Conservation (phyloP, 2,113 vertebrate genomes). For the Butorides virescens region DNA sequence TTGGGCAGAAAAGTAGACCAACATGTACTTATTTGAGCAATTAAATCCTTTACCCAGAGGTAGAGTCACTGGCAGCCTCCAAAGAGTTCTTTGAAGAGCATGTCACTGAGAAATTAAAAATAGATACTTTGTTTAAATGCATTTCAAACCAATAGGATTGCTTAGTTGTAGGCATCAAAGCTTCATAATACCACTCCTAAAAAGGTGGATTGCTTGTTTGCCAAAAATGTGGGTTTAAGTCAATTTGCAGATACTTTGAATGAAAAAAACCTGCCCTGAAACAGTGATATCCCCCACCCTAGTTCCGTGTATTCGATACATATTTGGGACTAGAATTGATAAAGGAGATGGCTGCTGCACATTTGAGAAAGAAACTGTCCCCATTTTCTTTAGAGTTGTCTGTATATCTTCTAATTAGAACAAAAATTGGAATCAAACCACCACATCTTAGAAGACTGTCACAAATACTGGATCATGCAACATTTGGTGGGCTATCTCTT, state of each 20-base stretch:
- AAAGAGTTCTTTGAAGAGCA: neutral
- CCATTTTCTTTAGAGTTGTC: neutral
- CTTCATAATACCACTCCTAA: neutral
- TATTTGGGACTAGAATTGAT: neutral
- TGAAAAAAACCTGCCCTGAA: neutral
- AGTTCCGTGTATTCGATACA: neutral
- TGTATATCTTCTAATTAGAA: neutral
- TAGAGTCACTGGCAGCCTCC: neutral
- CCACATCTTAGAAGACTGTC: neutral
- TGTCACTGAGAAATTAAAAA: neutral
- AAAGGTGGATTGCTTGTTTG: neutral
- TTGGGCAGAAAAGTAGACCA: neutral
- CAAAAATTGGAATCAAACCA: neutral
- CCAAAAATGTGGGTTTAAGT: neutral
- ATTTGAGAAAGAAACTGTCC: neutral
- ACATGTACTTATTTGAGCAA: neutral
- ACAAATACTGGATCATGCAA: neutral
- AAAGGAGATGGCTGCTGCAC: neutral
- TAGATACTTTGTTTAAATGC: neutral
- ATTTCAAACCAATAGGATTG: neutral
- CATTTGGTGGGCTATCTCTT: neutral
- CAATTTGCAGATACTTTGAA: neutral
- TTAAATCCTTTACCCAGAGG: neutral
- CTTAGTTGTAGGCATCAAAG: neutral
- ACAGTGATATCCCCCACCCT: fast-evolving